These are phyloP conservation scores for Oophaga pumilio DNA, from an alignment of 2,113 vertebrate genomes.

Conservation along the genomic window DNA sequence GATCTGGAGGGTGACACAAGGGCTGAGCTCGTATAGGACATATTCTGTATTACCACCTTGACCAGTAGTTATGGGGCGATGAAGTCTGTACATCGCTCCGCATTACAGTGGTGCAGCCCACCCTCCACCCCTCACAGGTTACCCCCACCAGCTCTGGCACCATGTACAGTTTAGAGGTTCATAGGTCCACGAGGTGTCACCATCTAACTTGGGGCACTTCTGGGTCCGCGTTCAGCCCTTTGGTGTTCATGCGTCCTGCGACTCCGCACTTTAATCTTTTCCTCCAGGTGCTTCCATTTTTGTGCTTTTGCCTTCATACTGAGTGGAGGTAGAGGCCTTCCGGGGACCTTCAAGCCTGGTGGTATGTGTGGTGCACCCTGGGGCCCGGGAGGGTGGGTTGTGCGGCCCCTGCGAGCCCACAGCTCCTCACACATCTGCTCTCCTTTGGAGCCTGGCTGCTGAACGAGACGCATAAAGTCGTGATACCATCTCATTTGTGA, in stretches of 20 bases:
- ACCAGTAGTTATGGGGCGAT: background rate
- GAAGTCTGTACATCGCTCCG: background rate
- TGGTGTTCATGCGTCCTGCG: conserved; percentile 81
- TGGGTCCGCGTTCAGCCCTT: conserved; percentile 79
- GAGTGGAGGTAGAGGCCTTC: conserved; percentile 37
- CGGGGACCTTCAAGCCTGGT: conserved; percentile 54
- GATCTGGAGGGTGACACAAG: background rate
- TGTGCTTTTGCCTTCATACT: conserved; percentile 65
- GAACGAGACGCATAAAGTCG: conserved; percentile 94
- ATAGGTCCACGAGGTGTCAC: conserved; percentile 27
- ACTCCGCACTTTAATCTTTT: conserved; percentile 81
- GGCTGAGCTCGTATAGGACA: background rate
- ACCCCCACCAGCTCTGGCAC: conserved; percentile 46
- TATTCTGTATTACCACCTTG: background rate
- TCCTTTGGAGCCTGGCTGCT: conserved; percentile 80
- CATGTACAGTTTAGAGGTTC: conserved; percentile 56
- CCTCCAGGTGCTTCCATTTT: conserved; percentile 79
- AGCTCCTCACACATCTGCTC: conserved; percentile 87
- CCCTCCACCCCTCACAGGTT: background rate
- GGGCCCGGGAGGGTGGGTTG: conserved; percentile 32
- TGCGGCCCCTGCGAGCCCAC: conserved; percentile 73
- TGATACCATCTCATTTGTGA: conserved; percentile 89
- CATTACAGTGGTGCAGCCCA: background rate
- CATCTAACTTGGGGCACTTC: conserved; percentile 80
- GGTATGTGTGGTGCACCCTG: conserved; percentile 28